Base-by-base conservation (phyloP, 2,797 vertebrate genomes). In the Epinephelus awoara region DNA sequence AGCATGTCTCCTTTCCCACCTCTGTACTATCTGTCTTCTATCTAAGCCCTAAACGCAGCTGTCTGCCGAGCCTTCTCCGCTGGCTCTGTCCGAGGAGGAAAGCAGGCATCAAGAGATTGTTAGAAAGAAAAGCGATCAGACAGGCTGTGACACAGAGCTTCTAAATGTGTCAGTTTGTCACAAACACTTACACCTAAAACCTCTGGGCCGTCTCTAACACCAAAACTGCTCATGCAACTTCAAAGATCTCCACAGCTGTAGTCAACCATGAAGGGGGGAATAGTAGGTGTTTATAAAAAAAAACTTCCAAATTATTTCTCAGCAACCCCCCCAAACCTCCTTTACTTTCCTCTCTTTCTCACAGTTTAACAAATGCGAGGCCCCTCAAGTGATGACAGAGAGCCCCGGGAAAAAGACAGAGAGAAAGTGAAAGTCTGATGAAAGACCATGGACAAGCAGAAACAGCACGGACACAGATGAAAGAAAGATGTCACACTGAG, bases 401-500 rank as follows among this genome's bases (percentile, higher is more conserved):
- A 76, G 70, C 80, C 68, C 82, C 57, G 3, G 73, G 70, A 79
- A 61, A 69, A 14, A 73, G 19, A 57, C 40, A 44, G 38, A 72
- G 57, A 21, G 51, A 73, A 55, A 85, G 67, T 62, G 67, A 84
- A 75, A 68, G 47, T 83, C 74, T 87, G 80, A 90, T 83, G 85
- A 86, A 88, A 85, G 56, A 58, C 56, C 25, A 5, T 18, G 72
- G 79, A 86, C 18, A 44, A 88, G 82, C 88, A 87, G 78, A 77
- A 80, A 79, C 71, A 29, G 81, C 58, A 67, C 10, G 80, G 85
- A 79, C 71, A 67, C 68, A 85, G 85, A 91, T 89, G 76, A 92
- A 90, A 92, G 82, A 67, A 73, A 83, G 85, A 50, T 73, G 83
- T 79, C 87, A 77, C 54, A 59, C 67, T 44, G 78, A 61, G 61